These are phyloP conservation scores for Seira ritae DNA, from an alignment of 2,888 invertebrate genomes.

Conservation along the genomic window DNA sequence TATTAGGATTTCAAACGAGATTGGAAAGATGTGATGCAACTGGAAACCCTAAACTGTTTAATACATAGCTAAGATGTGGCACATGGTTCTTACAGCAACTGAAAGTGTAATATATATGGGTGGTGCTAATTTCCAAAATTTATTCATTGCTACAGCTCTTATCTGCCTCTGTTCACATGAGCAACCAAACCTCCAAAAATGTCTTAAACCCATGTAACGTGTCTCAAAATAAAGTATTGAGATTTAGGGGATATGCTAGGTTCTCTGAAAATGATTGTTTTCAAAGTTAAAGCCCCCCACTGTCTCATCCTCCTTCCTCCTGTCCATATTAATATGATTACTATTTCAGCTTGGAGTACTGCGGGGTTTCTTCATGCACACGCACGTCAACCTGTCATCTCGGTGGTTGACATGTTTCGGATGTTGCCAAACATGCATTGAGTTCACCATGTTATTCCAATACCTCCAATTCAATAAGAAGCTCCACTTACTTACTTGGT, in stretches of 20 bases:
- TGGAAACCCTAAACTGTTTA: background rate
- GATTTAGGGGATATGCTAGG: too few relatives aligned
- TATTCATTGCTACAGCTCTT: slow-evolving; percentile 2
- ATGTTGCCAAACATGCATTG: background rate
- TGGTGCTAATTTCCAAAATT: slow-evolving; percentile 5
- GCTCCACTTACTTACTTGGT: too few relatives aligned
- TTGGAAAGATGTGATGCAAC: slow-evolving; percentile 12
- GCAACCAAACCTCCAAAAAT: too few relatives aligned
- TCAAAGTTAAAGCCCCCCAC: background rate
- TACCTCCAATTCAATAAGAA: too few relatives aligned
- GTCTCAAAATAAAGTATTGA: background rate
- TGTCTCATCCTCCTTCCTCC: background rate
- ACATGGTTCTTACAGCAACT: too few relatives aligned
- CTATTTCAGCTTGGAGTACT: slow-evolving; percentile 14
- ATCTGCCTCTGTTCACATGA: too few relatives aligned
- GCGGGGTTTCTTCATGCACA: slow-evolving; percentile 24
- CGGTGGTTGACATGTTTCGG: slow-evolving; percentile 4
- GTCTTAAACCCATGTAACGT: background rate
- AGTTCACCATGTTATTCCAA: too few relatives aligned
- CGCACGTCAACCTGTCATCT: slow-evolving; percentile 33
- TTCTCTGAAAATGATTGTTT: slow-evolving; percentile 11
- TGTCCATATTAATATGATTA: slow-evolving; percentile 20
- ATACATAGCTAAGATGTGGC: background rate
- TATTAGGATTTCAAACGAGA: background rate
- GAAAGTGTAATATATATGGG: background rate